Evolutionary conservation across 2,888 invertebrate genomes (phyloP), one percentile per base, ranked within the genome.

Genomic region (Coelopa pilipes): DNA sequence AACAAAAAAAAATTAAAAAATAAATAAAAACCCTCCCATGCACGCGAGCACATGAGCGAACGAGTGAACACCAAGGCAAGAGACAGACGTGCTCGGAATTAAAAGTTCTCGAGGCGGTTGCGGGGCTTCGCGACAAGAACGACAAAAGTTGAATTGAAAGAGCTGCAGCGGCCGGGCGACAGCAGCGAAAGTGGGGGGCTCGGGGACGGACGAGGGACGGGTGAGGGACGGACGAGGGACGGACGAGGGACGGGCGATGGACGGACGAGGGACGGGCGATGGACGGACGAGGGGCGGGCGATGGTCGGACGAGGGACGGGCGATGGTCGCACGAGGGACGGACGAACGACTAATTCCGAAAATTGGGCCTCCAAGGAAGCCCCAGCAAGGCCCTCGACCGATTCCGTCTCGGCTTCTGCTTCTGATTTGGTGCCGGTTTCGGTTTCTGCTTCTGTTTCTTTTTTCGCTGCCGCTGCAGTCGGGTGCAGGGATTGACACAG

Each of bases 291-390:
- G 24, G 3, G 53, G 4, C 3, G 4, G 45, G 24, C 7, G 15
- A 12, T 50, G 17, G 3, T n/a, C 63, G 15, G 47, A 49, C 46
- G 24, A 24, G 45, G 5, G 34, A 34, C 7, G 4, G 47, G 19
- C 17, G 12, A 24, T 15, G n/a, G 1, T n/a, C 46, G 1, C 12
- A 17, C 47, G 47, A 15, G 24, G 3, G 53, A 15, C 3, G 4
- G 45, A 34, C 7, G 15, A 12, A 17, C 49, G 34, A 24, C 46
- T 60, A 70, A 70, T 60, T 15, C 49, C 59, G 47, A 62, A 60
- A 70, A 70, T 70, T 70, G 55, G 70, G 70, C 70, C 60, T 24
- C 70, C 9, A 59, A 17, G 46, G 70, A 70, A 70, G 60, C 70
- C 70, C 59, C 46, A 70, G 47, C 17, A 45, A 3, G 19, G 53